phyloP scores from a whole-genome alignment of 1,140 invertebrate species.

The Atta colombica region DNA sequence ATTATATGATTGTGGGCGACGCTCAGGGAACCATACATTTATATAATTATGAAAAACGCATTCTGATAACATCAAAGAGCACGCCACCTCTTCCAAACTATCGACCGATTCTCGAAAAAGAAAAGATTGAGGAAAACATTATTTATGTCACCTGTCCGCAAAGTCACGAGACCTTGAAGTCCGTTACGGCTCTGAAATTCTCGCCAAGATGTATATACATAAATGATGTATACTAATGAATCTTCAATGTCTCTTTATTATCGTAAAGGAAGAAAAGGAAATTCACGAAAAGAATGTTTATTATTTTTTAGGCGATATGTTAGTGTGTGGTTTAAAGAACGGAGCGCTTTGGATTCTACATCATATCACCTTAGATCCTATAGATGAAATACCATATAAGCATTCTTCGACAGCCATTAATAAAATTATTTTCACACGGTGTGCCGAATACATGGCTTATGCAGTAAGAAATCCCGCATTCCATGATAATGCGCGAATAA shows the following conservation, averaged over 20 bases:
- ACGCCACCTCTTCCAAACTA: conserved; percentile 68
- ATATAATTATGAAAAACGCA: conserved; percentile 67
- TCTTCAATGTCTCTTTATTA: background rate
- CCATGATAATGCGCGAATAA: background rate
- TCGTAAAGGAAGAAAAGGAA: background rate
- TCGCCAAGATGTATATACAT: conserved; percentile 64
- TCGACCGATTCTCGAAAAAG: conserved; percentile 41
- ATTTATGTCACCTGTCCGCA: conserved; percentile 69
- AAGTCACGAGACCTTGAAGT: conserved; percentile 44
- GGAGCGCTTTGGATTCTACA: conserved; percentile 88
- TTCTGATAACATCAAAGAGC: conserved; percentile 45
- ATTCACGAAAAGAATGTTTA: conserved; percentile 7
- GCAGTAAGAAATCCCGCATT: conserved; percentile 82
- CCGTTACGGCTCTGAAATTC: conserved; percentile 71
- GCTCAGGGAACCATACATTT: conserved; percentile 57
- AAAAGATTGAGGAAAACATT: conserved; percentile 55
- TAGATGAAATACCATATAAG: conserved; percentile 84
- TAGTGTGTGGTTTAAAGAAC: conserved; percentile 86
- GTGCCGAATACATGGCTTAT: conserved; percentile 87
- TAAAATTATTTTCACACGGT: conserved; percentile 86
- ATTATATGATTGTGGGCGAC: conserved; percentile 72
- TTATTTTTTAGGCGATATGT: conserved; percentile 65
- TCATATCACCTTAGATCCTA: conserved; percentile 85
- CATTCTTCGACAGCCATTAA: conserved; percentile 84
- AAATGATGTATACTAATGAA: background rate